Base-by-base conservation (phyloP, 2,888 invertebrate species). In the Himalopsyche anomala region DNA sequence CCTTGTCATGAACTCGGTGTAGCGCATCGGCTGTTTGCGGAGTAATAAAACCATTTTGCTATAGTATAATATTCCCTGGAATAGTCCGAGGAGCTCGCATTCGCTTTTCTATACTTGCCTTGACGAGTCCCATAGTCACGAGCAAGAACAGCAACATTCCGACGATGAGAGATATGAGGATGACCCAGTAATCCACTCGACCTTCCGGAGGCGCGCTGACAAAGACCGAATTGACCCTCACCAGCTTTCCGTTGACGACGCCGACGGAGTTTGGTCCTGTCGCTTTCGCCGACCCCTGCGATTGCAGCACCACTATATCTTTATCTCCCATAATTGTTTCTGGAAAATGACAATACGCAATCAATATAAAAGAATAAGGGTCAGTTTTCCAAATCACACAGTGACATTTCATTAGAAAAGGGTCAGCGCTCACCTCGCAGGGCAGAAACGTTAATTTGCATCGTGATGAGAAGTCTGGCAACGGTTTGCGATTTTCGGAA, bases 301-400 rank as follows among this genome's bases (percentile, higher is more conserved):
- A 90, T 9, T 90, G 89, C 69, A 91, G 90, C 82, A 91, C 90
- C 84, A 92, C 89, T 11, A 91, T 90, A 87, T 92, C 91, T 89
- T 91, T 91, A 9, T 79, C 36, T n/a, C 85, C 83, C 85, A 87
- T 87, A 36, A 84, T 42, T 42, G 45, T 82, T 40, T 42, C 85
- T 84, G 55, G n/a, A 17, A 80, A 8, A 5, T 51, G 51, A 51
- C 15, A 51, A 81, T 84, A 40, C 19, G 0, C 2, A 45, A 74
- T 36, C 19, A 74, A 28, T 36, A 28, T 74, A 4, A 11, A 36
- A 19, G 4, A 36, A 19, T 15, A 17, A 28, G 81, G 28, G 19
- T 17, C 42, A 81, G 17, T 17, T 54, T 45, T 51, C 45, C 9
- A 1, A 9, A 45, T 45, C 0, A 0, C 9, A 9, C 9, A 2